Evolutionary conservation across 2,113 vertebrate species (phyloP).

Genomic region (Cyphomyrus discorhynchus): DNA sequence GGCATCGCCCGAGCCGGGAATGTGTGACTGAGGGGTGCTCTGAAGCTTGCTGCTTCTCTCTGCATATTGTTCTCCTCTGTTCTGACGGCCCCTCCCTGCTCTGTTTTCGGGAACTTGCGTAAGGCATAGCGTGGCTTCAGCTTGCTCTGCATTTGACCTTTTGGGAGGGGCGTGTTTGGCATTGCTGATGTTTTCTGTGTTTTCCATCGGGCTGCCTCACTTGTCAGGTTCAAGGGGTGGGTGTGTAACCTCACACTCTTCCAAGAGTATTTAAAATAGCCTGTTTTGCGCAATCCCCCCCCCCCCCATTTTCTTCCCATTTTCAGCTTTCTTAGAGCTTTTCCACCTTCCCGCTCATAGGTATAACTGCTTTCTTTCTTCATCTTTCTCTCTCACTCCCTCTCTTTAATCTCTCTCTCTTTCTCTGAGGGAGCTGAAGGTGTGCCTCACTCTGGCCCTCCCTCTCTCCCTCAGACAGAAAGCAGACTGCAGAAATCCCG

Average conservation of each 20-base stretch:
- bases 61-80: not conserved
- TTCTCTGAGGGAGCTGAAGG: not conserved
- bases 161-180: not conserved
- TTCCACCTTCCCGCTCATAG: not conserved
- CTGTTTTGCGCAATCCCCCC: not conserved
- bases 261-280: not conserved
- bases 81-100: not conserved
- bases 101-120: not conserved
- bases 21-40: not conserved
- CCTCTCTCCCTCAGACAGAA: not conserved
- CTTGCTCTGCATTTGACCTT: not conserved
- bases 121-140: not conserved
- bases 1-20: not conserved
- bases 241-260: not conserved
- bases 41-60: not conserved
- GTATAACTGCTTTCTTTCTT: not conserved
- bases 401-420: not conserved
- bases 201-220: not conserved
- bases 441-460: not conserved
- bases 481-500: not conserved
- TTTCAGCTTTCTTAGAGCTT: not conserved
- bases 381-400: not conserved
- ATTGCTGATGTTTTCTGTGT: not conserved
- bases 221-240: not conserved
- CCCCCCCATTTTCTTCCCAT: not conserved